These are phyloP conservation scores for Fringilla coelebs DNA, from an alignment of 2,797 vertebrate species.

Conservation along the genomic window DNA sequence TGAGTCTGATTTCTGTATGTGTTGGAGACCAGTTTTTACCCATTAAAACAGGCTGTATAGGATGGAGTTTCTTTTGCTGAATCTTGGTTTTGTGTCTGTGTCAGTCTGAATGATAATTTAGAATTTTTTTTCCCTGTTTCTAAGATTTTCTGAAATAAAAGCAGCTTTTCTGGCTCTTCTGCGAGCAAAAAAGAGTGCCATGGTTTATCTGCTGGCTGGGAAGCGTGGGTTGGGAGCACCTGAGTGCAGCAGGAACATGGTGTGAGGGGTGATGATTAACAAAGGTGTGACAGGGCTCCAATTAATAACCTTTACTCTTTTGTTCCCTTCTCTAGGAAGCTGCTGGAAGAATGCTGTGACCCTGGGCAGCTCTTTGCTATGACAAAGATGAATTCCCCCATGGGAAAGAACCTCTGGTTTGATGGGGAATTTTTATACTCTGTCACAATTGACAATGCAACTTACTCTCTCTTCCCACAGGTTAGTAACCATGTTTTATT, in stretches of 20 bases:
- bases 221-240: neutral
- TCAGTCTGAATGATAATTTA: neutral
- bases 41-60: neutral
- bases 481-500: conserved; percentile 64
- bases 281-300: neutral
- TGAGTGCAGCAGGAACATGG: neutral
- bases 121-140: neutral
- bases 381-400: conserved; percentile 90
- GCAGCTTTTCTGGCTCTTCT: neutral
- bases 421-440: conserved; percentile 93
- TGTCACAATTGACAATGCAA: conserved; percentile 90
- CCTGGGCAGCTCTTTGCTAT: conserved; percentile 87
- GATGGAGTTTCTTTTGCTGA: neutral
- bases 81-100: neutral
- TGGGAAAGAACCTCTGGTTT: conserved; percentile 94
- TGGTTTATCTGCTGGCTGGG: neutral
- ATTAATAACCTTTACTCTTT: neutral
- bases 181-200: neutral
- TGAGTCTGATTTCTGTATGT: neutral
- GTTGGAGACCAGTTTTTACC: neutral
- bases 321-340: conserved; percentile 77
- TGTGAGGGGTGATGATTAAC: neutral
- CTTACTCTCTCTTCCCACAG: conserved; percentile 89
- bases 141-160: neutral
- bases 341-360: conserved; percentile 89